Evolutionary conservation across 2,888 invertebrate genomes (phyloP), one percentile per base, ranked within the genome.

Genomic region (Aproaerema taeniolella): DNA sequence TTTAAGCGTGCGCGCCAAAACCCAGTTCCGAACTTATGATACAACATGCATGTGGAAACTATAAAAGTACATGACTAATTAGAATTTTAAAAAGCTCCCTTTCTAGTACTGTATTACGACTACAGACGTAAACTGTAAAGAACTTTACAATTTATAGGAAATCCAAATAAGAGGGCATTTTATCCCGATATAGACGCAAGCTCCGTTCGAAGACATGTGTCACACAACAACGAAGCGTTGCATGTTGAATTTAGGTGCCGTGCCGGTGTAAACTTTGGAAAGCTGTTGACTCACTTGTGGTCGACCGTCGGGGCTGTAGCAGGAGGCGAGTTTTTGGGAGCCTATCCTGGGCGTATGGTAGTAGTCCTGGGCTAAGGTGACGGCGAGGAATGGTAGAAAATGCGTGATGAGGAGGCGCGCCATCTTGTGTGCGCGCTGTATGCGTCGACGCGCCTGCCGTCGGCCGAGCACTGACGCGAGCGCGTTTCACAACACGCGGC

Each of bases 391-490:
- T 49, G 63, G 60, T 52, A 75, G 64, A 61, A 77, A 65, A 56
- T 69, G 53, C 59, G 60, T 57, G 45, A 57, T 58, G 45, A 72
- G 51, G 46, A 56, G 56, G 52, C 70, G 71, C 75, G 81, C 73
- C 83, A 83, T 83, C 60, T 75, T 79, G 78, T 55, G 45, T 43
- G 49, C 29, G 36, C 39, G 33, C 33, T 34, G 42, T 62, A 61
- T 66, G 69, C 74, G 72, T 72, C 67, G 61, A 50, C 63, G 58
- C 73, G 60, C 63, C 70, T 72, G 73, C 67, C 65, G 75, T 67
- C 74, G 71, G 68, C 65, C 71, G 67, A 68, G 69, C 74, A 83
- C 85, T 83, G 77, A 65, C 70, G 67, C 67, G 59, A 50, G 32
- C 29, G 16, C 60, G 69, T 80, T 81, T 81, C 82, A 79, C 80